Base-by-base conservation (phyloP, 2,797 vertebrate genomes). In the Anableps anableps region DNA sequence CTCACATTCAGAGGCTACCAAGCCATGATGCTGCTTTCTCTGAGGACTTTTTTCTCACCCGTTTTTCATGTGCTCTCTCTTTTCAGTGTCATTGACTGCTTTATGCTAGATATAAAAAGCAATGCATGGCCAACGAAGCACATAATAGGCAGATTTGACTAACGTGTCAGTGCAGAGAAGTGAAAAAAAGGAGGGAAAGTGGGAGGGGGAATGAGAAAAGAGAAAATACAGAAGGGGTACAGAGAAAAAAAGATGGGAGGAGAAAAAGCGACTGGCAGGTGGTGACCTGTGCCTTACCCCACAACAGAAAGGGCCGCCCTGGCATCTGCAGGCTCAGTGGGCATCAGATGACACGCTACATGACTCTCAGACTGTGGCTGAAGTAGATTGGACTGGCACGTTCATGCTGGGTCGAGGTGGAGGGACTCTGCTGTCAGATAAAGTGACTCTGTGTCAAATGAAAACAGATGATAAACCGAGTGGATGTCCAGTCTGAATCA, bases 141-240 rank as follows among this genome's bases (percentile, higher is more conserved):
- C 80, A 88, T 95, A 94, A 95, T 94, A 92, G 93, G 80, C 89
- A 92, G 90, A 93, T 93, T 91, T 91, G 88, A 93, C 88, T 89
- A 94, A 91, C 86, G 77, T 91, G 89, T 91, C 85, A 82, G 93
- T 87, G 91, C 87, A 93, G 89, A 88, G 74, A 77, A 92, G 90
- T 85, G 90, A 92, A 91, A 91, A 58, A 89, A 51, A 74, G 64
- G 80, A 82, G 82, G 50, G 71, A 45, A 64, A 1, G 48, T 73
- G 66, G 43, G 80, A 10, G 55, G 38, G 62, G 72, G 80, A 58
- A 71, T 43, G 21, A 47, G 79, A 64, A 73, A 76, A 26, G 31
- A 60, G 77, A 72, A 66, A 41, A 79, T 43, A 60, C 23, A 75
- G 53, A 62, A 79, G 74, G 79, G 58, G 68, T 76, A 26, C 29